phyloP scores from a whole-genome alignment of 2,888 invertebrate genomes.

The Hyposoter didymator region DNA sequence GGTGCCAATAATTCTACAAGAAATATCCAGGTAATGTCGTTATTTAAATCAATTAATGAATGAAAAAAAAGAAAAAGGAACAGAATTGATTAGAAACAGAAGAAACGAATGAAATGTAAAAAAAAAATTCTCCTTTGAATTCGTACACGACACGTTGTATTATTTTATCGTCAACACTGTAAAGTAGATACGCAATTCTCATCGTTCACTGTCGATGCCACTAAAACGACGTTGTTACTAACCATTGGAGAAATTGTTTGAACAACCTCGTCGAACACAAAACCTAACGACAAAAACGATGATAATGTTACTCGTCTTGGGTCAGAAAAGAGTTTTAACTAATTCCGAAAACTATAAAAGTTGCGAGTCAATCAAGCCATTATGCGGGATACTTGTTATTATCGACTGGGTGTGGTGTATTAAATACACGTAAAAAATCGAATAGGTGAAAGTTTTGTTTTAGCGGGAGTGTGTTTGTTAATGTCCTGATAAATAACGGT shows the following conservation, averaged over 20 bases:
- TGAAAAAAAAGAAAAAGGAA: too few relatives aligned
- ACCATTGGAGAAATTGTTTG: conserved; percentile 48
- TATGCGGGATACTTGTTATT: conserved; percentile 59
- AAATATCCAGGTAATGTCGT: too few relatives aligned
- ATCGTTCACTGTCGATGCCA: conserved; percentile 5
- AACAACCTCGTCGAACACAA: conserved; percentile 44
- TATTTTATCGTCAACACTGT: neutral
- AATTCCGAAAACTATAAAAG: conserved; percentile 66
- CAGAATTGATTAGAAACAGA: too few relatives aligned
- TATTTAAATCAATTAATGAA: too few relatives aligned
- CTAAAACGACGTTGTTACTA: conserved; percentile 24
- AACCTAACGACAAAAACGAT: conserved; percentile 47
- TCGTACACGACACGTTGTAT: neutral
- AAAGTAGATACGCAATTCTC: neutral
- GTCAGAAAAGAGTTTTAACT: conserved; percentile 42
- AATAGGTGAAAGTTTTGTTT: conserved; percentile 51
- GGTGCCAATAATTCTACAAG: too few relatives aligned
- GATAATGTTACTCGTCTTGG: conserved; percentile 39
- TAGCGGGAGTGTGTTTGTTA: conserved; percentile 63
- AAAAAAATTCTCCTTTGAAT: too few relatives aligned
- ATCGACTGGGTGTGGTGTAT: conserved; percentile 46
- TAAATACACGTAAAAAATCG: conserved; percentile 57
- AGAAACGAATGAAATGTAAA: too few relatives aligned
- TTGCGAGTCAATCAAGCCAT: conserved; percentile 67
- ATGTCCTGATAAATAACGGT: conserved; percentile 66